Evolutionary conservation across 23 tunicate species (phyloP), one percentile per base, ranked within the genome.

Genomic region (Trididemnum nubilum): DNA sequence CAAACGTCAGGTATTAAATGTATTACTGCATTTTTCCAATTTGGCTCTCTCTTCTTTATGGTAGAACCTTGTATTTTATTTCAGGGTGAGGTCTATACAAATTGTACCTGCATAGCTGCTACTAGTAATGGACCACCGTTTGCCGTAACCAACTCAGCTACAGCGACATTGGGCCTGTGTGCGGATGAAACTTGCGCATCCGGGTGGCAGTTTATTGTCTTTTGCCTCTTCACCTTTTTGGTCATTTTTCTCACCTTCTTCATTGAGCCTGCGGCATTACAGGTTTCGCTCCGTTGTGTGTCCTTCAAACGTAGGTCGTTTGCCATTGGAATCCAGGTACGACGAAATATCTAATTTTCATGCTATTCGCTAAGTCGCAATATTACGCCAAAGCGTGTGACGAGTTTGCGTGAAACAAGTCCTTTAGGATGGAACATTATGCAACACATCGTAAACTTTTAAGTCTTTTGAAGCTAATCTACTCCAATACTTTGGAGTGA

Each of bases 291-390:
- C 40, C 65, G 97, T 57, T 74, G 87, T 39, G 97, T 92, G 35
- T 71, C 83, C 0, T 92, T 92, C 67, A 83, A 83, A 24, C 85
- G 89, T 58, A 86, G 97, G 64, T 82, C 88, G 5, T 92, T 92
- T 65, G 97, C 85, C 1, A 86, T 86, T 36, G 97, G 97, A 25
- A 30, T 92, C 29, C 97, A 92, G 86, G 96, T 91, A 28, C 19
- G 74, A 7, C 34, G 1, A 66, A 66, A 29, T 4, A 25, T 63
- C 31, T 5, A 25, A 33, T 66, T 29, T 66, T 66, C 9, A 33
- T 66, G 27, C 21, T 66, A 44, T 15, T 44, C 54, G 54, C 54
- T 44, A 15, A n/a, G n/a, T n/a, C n/a, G n/a, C n/a, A n/a, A n/a
- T n/a, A n/a, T n/a, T 44, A 44, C 54, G 54, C 54, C 54, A 15